Conservation (phyloP, 2,113 vertebrate species). For the Larimichthys polyactis region DNA sequence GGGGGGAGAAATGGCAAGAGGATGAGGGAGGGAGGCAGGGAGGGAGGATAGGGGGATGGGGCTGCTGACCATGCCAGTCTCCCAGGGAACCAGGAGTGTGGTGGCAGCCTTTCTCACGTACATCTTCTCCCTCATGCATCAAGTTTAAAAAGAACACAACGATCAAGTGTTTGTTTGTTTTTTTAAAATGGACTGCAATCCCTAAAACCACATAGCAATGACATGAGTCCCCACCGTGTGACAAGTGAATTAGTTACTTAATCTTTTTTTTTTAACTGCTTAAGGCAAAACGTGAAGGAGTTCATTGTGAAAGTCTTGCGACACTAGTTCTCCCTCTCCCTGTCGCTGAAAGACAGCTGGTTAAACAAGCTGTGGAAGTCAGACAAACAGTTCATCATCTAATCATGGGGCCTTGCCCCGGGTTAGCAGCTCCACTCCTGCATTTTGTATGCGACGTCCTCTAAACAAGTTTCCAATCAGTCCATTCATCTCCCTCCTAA, state of each 20-base stretch:
- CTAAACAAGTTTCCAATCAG: constrained; percentile 46
- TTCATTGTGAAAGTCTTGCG: constrained; percentile 35
- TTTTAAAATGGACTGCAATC: neutral
- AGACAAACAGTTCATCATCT: constrained; percentile 45
- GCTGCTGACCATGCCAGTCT: constrained; percentile 70
- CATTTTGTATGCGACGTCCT: constrained; percentile 15
- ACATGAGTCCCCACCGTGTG: neutral
- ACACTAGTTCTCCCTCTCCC: constrained; percentile 31
- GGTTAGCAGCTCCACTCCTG: constrained; percentile 28
- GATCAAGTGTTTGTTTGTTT: neutral
- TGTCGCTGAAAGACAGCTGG: constrained; percentile 58
- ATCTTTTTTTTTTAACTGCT: neutral
- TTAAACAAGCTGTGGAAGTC: constrained; percentile 65
- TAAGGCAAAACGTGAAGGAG: constrained; percentile 1
- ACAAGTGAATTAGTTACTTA: neutral
- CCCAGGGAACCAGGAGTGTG: constrained; percentile 54
- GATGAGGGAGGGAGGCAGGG: constrained; percentile 34
- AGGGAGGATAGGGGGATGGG: neutral
- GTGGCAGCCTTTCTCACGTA: constrained; percentile 26
- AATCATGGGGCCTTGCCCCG: constrained; percentile 20
- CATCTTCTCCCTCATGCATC: neutral
- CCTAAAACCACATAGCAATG: neutral
- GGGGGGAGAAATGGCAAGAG: constrained; percentile 32
- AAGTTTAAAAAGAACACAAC: constrained; percentile 6
- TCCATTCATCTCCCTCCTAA: constrained; percentile 41